phyloP scores from a whole-genome alignment of 2,888 invertebrate species.

The Atrina japonica region DNA sequence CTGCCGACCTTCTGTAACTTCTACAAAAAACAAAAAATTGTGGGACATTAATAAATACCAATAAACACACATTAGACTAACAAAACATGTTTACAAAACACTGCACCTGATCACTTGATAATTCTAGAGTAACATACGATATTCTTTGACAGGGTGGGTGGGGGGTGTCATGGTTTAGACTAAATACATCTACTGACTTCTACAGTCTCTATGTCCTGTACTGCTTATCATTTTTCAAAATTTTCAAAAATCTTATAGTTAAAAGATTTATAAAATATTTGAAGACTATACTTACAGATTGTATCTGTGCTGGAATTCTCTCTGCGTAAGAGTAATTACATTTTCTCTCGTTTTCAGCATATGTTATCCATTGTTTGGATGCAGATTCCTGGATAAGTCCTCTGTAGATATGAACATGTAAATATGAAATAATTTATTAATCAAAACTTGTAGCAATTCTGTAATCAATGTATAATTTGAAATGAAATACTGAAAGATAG shows the following conservation, averaged over 20 bases:
- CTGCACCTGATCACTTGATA: not conserved
- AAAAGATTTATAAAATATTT: too few species aligned
- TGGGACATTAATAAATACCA: not conserved
- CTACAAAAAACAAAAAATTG: slow-evolving; percentile 68
- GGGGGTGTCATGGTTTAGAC: not conserved
- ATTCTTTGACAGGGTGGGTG: not conserved
- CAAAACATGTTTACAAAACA: too few species aligned
- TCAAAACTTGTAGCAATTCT: too few species aligned
- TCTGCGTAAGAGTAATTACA: slow-evolving; percentile 90
- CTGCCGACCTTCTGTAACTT: slow-evolving; percentile 98
- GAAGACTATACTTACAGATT: slow-evolving; percentile 87
- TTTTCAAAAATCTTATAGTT: too few species aligned
- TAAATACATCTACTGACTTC: too few species aligned
- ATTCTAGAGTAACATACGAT: not conserved
- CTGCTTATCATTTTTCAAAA: too few species aligned
- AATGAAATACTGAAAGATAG: too few species aligned
- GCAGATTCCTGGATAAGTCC: slow-evolving; percentile 93
- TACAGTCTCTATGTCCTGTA: too few species aligned
- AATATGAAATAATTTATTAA: not conserved
- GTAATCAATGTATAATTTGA: too few species aligned
- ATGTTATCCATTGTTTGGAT: slow-evolving; percentile 93
- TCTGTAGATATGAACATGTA: too few species aligned
- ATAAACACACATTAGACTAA: not conserved
- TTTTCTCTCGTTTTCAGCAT: slow-evolving; percentile 94
- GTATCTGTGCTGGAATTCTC: slow-evolving; percentile 97